phyloP scores from a whole-genome alignment of 2,888 invertebrate species.

The Heliconius hortense region DNA sequence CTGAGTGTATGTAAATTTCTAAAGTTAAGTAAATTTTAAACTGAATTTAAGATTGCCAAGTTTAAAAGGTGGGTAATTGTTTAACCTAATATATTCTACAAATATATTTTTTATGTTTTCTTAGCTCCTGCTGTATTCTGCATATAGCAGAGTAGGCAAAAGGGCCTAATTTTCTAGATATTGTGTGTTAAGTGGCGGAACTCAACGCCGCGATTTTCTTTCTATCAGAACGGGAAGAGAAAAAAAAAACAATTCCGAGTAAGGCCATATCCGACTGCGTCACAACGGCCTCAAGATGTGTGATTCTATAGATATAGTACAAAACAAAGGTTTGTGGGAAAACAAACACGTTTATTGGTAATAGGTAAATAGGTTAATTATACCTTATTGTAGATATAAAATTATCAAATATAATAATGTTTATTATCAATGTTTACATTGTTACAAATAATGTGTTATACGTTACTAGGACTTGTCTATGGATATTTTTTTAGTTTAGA shows the following conservation, averaged over 20 bases:
- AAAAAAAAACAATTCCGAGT: neutral
- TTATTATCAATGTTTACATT: too few species aligned
- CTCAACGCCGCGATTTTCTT: neutral
- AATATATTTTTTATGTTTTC: neutral
- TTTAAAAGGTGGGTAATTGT: slow-evolving; percentile 1
- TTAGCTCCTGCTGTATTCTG: neutral
- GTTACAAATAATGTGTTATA: neutral
- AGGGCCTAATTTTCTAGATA: neutral
- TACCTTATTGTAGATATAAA: neutral
- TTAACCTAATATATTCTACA: neutral
- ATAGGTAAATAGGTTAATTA: slow-evolving; percentile 19
- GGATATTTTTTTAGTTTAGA: neutral
- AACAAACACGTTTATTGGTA: neutral
- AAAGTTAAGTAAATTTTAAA: slow-evolving; percentile 11
- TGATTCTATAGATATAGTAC: neutral
- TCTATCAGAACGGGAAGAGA: neutral
- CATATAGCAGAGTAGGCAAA: too few species aligned
- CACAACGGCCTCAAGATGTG: neutral
- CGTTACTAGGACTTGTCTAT: neutral
- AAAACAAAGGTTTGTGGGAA: slow-evolving; percentile 4
- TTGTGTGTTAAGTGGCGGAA: neutral
- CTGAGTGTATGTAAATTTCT: slow-evolving; percentile 16
- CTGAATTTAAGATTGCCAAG: slow-evolving; percentile 2
- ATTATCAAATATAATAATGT: neutral
- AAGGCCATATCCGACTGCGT: neutral